phyloP scores from a whole-genome alignment of 2,113 vertebrate genomes.

The Nanorana parkeri region DNA sequence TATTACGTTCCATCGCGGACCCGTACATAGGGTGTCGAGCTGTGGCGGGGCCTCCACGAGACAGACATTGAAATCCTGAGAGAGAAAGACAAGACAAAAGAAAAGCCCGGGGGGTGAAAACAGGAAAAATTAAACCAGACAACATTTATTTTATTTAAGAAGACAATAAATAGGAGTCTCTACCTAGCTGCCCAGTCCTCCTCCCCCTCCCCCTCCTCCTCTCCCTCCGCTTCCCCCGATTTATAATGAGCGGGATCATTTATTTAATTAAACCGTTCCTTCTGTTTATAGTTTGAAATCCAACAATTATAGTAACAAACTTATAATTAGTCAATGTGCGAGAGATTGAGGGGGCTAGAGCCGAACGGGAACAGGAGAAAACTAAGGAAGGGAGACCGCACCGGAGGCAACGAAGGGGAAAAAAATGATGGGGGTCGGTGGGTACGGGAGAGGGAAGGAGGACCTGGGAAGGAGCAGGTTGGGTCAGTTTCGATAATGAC shows the following conservation, averaged over 20 bases:
- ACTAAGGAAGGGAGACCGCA: slow-evolving; percentile 28
- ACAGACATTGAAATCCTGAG: slow-evolving; percentile 28
- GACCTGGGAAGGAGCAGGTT: background rate
- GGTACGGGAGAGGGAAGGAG: background rate
- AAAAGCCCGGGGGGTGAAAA: slow-evolving; percentile 34
- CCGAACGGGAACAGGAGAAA: slow-evolving; percentile 49
- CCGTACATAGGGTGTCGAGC: slow-evolving; percentile 39
- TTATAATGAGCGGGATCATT: slow-evolving; percentile 50
- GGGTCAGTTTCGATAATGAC: too few species aligned
- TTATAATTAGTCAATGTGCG: slow-evolving; percentile 48
- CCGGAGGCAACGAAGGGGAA: background rate
- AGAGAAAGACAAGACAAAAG: slow-evolving; percentile 27
- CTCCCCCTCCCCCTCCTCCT: background rate
- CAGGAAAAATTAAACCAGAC: background rate
- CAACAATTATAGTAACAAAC: slow-evolving; percentile 29
- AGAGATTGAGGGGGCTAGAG: slow-evolving; percentile 63
- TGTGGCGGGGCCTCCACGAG: slow-evolving; percentile 58
- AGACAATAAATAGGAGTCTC: background rate
- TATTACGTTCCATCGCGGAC: slow-evolving; percentile 62
- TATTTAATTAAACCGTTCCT: slow-evolving; percentile 34
- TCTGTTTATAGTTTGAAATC: slow-evolving; percentile 40
- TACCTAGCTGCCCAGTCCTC: background rate
- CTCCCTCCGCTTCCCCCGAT: background rate
- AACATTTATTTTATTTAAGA: background rate
- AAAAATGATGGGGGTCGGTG: background rate